These are phyloP conservation scores for Drosophila anceps DNA, from an alignment of 2,888 invertebrate species.

Conservation along the genomic window DNA sequence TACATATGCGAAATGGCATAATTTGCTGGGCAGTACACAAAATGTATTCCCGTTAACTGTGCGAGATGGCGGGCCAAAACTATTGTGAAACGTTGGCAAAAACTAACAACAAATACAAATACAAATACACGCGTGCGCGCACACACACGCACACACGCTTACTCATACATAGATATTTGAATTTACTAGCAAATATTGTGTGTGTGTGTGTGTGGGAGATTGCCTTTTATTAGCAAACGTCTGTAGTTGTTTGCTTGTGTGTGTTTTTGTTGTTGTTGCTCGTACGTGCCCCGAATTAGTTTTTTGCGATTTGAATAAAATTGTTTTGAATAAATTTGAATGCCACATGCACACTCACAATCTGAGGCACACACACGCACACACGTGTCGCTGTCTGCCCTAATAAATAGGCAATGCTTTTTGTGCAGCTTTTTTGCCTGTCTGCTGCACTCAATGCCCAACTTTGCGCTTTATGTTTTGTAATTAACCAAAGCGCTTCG, in stretches of 20 bases:
- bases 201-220: neutral
- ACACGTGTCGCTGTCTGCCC: conserved; percentile 32
- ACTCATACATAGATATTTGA: conserved; percentile 44
- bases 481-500: conserved; percentile 43
- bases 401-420: conserved; percentile 59
- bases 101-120: conserved; percentile 56
- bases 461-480: conserved; percentile 30
- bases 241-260: conserved; percentile 28
- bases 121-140: neutral
- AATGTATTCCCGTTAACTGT: conserved; percentile 62
- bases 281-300: conserved; percentile 78
- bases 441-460: conserved; percentile 37
- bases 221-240: conserved; percentile 57
- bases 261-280: conserved; percentile 17
- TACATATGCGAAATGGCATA: conserved; percentile 63
- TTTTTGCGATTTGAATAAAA: conserved; percentile 80
- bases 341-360: conserved; percentile 63
- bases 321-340: conserved; percentile 80
- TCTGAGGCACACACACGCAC: conserved; percentile 26
- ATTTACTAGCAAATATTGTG: conserved; percentile 46
- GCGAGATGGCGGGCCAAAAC: conserved; percentile 40
- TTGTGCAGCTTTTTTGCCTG: conserved; percentile 32
- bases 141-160: neutral
- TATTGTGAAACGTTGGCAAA: conserved; percentile 64
- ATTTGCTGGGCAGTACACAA: conserved; percentile 69